Base-by-base conservation (phyloP, 2,797 vertebrate species). In the Enteromius mattozi region DNA sequence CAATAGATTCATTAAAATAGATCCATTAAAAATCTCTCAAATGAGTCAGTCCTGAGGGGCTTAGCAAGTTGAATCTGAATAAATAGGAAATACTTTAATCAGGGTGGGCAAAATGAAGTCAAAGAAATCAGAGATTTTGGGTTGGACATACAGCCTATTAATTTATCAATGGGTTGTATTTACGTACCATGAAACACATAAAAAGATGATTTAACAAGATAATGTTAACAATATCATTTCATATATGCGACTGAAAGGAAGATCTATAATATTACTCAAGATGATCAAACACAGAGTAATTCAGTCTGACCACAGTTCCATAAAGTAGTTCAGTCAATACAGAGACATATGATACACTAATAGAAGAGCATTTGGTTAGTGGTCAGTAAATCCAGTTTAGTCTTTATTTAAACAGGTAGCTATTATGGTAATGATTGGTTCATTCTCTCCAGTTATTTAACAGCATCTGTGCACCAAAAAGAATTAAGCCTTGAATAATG, bases 41-140 rank as follows among this genome's bases (percentile, higher is more conserved):
- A 82, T 49, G 27, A 82, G 37, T 72, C 24, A 16, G 9, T 33
- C 35, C 6, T 61, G 77, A 68, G 69, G 82, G 82, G 76, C 54
- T 85, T 85, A 27, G 87, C 80, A 45, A 70, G 24, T 66, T 51
- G 37, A 78, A 33, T 65, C 17, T 78, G 40, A 79, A 17, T 9
- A 78, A 63, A 63, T 45, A 30, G 37, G 4, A 27, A 65, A 65
- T 40, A 21, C 77, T 78, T 45, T 78, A 47, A 24, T 65, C 56
- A 45, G 59, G 7, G 16, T 30, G 4, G 16, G 42, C 61, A 16
- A 27, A 17, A 33, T 24, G 13, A 56, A 4, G 5, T n/a, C 5
- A 27, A 78, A 17, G n/a, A n/a, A 35, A 54, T 35, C 35, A 40
- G 2, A 68, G 17, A 70, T 59, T 27, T 63, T 30, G 24, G 27